Evolutionary conservation across 2,113 vertebrate genomes (phyloP).

Genomic region (Odocoileus virginianus): DNA sequence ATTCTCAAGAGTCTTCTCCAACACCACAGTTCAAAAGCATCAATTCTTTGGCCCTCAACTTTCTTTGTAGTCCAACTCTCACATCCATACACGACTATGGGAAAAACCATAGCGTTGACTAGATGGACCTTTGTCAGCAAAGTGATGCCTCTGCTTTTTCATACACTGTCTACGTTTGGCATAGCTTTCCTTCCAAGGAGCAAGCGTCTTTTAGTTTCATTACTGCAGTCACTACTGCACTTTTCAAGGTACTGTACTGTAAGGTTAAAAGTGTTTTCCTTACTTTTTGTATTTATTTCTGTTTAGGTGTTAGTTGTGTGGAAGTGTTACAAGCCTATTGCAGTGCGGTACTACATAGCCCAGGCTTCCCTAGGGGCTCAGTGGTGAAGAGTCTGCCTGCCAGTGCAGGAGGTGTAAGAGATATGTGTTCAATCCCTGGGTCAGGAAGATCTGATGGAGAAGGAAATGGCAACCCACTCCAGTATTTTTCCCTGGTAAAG

Average conservation of each 20-base stretch:
- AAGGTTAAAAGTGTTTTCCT: not conserved
- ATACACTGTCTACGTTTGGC: not conserved
- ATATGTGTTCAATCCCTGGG: not conserved
- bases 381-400: not conserved
- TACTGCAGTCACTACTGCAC: not conserved
- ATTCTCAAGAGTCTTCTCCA: not conserved
- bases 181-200: not conserved
- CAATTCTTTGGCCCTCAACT: not conserved
- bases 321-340: not conserved
- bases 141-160: not conserved
- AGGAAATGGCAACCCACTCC: not conserved
- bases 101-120: not conserved
- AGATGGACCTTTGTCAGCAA: not conserved
- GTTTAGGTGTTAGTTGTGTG: not conserved
- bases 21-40: not conserved
- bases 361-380: not conserved
- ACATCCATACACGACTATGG: not conserved
- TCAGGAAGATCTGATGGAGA: not conserved
- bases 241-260: not conserved
- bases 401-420: not conserved
- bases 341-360: rapidly evolving
- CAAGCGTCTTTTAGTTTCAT: not conserved
- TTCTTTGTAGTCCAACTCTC: not conserved
- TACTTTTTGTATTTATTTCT: not conserved
- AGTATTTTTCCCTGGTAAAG: not conserved